Base-by-base conservation (phyloP, 1,140 invertebrate species). In the Whitmania pigra region DNA sequence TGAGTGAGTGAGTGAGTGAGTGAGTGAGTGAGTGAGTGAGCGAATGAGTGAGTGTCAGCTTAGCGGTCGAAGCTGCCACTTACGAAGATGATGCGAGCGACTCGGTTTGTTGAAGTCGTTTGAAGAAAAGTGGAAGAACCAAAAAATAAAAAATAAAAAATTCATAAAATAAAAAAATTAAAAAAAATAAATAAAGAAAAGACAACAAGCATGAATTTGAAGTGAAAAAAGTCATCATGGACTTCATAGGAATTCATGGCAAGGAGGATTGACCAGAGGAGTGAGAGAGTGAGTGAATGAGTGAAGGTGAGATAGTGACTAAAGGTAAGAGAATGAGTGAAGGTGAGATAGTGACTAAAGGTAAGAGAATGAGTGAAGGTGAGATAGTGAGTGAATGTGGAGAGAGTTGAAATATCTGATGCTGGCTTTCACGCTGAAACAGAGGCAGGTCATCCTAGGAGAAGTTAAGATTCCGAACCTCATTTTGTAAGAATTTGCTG, bases 351-450 rank as follows among this genome's bases (percentile, higher is more conserved):
- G 27, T n/a, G 27, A 49, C 18, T 29, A 25, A 49, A 9, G 13
- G 73, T 63, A 31, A 72, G 70, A 40, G 73, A 60, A 57, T 31
- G 71, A 54, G 71, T 67, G 73, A 72, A 49, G 66, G 53, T 36
- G 73, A 60, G 60, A 53, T 22, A 68, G 60, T 53, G 71, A 72
- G 71, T 31, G 18, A 53, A 63, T 54, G 60, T 18, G 71, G 66
- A 3, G 53, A 54, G 54, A 13, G 67, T 22, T 31, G 22, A 54
- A 55, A 49, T 27, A 31, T 29, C 22, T 0, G 36, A 68, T n/a
- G 3, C 20, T 3, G n/a, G 31, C 2, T 29, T 29, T 68, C 9
- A 68, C 25, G 7, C 22, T 4, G 67, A 31, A 31, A 43, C 27
- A 17, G 11, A 49, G 43, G 43, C 43, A 17, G 9, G 43, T 49